Evolutionary conservation across 2,113 vertebrate genomes (phyloP), one percentile per base, ranked within the genome.

Genomic region (Chaetorhynchus papuensis): DNA sequence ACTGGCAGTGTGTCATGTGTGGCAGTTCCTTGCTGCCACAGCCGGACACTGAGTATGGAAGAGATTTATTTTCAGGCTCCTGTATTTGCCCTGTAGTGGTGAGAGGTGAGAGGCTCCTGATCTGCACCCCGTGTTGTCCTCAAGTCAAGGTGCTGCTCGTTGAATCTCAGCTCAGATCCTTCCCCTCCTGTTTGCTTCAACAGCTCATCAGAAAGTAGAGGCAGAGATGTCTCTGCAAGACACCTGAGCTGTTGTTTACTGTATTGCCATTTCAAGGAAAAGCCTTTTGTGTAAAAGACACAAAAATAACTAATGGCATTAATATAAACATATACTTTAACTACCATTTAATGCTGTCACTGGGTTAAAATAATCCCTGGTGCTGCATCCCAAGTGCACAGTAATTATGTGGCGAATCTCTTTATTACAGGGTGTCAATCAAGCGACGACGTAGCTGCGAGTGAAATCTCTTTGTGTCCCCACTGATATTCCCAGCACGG

Each of bases 381-480:
- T 64, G 61, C 76, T 78, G 86, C 88, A 93, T 97, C 90, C 90
- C 90, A 78, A 93, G 61, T 49, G 86, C 92, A 87, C 4, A 2
- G 52, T 90, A 95, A 97, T 96, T 95, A 96, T 57, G 88, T 92
- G 92, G 83, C 2, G 3, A 94, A 92, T 93, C 76, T 96, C 85
- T 93, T 96, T 96, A 94, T 96, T 94, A 94, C 57, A 89, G 90
- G n/a, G 37, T 95, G 96, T 93, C 95, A 96, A 57, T 97, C 96
- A 95, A 57, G 65, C 3, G 0, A 45, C 1, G 2, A 42, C 3
- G 35, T 83, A 88, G 75, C 95, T 90, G 93, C 0, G 4, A 84
- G 87, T 83, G 83, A 81, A 90, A 75, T 75, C 7, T 2, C 86
- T 94, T 80, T 92, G 85, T 68, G 45, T 35, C 84, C 92, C 92